Evolutionary conservation across 2,888 invertebrate species (phyloP).

Genomic region (Melinaea menophilus): DNA sequence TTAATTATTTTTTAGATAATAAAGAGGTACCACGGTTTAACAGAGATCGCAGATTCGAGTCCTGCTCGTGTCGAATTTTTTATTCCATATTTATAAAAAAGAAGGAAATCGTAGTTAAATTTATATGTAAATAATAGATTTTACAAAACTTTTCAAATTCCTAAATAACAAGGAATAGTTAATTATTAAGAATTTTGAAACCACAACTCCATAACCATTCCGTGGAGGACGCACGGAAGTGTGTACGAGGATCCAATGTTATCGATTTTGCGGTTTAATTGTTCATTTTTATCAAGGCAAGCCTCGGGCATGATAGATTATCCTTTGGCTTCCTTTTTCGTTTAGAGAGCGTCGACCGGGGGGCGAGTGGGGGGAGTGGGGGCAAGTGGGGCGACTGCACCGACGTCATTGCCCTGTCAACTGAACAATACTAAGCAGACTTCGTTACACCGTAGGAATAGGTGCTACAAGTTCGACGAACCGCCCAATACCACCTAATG

Average conservation of each 20-base stretch:
- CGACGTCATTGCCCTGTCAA: constrained; percentile 77
- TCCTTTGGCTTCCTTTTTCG: constrained; percentile 75
- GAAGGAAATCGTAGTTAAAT: too few species aligned
- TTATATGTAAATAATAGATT: too few species aligned
- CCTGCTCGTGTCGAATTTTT: too few species aligned
- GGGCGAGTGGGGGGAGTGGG: constrained; percentile 49
- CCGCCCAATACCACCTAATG: constrained; percentile 35
- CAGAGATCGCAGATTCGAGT: too few species aligned
- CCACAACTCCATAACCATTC: neutral
- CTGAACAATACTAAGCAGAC: constrained; percentile 75
- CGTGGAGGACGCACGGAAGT: neutral
- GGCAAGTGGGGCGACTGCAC: constrained; percentile 50
- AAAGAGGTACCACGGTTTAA: too few species aligned
- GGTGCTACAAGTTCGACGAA: constrained; percentile 56
- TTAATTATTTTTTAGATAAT: too few species aligned
- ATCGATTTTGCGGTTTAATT: constrained; percentile 69
- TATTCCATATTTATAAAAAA: too few species aligned
- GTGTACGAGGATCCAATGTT: constrained; percentile 46
- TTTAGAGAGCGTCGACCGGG: constrained; percentile 76
- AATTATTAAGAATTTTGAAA: neutral
- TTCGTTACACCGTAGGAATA: constrained; percentile 64
- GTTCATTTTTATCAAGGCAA: constrained; percentile 75
- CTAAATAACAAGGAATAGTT: neutral
- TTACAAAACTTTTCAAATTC: too few species aligned
- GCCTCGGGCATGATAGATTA: constrained; percentile 76